Percentiles rank a stretch among this genome's conserved stretches.
These are phyloP conservation scores for Apteryx owenii DNA, from an alignment of 2,113 vertebrate species.

Conservation along the genomic window DNA sequence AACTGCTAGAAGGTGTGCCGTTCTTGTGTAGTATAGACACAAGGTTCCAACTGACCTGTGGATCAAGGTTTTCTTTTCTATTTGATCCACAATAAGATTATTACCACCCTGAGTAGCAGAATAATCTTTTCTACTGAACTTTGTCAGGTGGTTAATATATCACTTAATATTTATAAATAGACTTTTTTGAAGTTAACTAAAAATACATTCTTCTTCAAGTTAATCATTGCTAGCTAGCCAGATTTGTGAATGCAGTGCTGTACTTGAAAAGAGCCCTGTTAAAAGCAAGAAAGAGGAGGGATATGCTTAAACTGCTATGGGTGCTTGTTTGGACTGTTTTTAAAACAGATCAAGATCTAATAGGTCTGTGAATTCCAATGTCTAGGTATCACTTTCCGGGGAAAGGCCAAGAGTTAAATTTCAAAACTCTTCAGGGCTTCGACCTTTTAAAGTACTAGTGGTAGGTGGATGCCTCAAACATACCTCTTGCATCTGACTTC, in stretches of 20 bases:
- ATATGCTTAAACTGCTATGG: neutral
- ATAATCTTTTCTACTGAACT: neutral
- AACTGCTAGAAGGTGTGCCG: accelerated
- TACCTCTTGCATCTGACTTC: neutral
- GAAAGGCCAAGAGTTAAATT: neutral
- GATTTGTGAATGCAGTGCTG: neutral
- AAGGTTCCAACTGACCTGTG: neutral
- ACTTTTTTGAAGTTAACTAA: neutral
- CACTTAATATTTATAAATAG: neutral
- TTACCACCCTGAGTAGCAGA: neutral
- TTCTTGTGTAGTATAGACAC: neutral
- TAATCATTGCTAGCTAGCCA: neutral
- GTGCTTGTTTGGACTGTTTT: neutral
- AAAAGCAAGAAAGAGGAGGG: neutral
- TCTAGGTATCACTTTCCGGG: neutral
- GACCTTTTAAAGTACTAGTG: neutral
- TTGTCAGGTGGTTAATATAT: neutral
- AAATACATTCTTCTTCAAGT: neutral
- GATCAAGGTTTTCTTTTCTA: neutral
- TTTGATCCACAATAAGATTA: neutral
- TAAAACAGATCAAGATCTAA: neutral
- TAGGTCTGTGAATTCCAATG: neutral
- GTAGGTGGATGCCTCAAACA: neutral
- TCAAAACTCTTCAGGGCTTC: neutral
- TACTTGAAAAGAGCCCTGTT: neutral